Conservation (phyloP, 2,888 invertebrate species). For the Heliconius erato region DNA sequence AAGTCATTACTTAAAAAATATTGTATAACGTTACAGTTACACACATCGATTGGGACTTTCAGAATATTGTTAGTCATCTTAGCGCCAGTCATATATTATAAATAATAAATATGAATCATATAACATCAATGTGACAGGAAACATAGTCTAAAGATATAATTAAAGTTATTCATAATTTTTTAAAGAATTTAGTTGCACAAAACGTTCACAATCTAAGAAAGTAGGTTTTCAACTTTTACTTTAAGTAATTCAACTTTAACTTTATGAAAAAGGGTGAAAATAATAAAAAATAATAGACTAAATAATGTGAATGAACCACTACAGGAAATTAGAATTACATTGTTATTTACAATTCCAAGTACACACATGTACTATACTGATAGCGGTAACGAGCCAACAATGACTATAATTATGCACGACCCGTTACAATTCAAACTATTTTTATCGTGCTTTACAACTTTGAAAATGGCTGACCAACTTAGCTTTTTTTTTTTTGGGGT, state of each 20-base stretch:
- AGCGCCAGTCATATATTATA: background rate
- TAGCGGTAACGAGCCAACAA: conserved; percentile 41
- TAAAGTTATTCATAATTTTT: background rate
- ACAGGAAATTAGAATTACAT: conserved; percentile 47
- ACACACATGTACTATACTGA: conserved; percentile 36
- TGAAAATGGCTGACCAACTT: background rate
- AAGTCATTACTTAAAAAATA: background rate
- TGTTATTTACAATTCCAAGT: conserved; percentile 41
- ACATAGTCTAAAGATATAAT: background rate
- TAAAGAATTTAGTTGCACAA: background rate
- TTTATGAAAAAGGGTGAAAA: background rate
- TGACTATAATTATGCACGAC: conserved; percentile 37
- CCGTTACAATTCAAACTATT: conserved; percentile 31
- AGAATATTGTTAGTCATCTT: conserved; percentile 10
- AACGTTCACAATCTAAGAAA: background rate
- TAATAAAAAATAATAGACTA: conserved; percentile 25
- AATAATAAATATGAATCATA: conserved; percentile 14
- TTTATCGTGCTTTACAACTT: conserved; percentile 12
- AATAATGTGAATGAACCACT: conserved; percentile 42
- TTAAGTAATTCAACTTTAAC: no score
- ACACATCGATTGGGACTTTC: background rate
- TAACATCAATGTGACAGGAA: conserved; percentile 4
- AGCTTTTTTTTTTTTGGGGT: background rate
- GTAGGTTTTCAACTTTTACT: background rate
- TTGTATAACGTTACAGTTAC: background rate